These are phyloP conservation scores for Drosophila quadrilineata DNA, from an alignment of 1,140 invertebrate genomes.

Conservation along the genomic window DNA sequence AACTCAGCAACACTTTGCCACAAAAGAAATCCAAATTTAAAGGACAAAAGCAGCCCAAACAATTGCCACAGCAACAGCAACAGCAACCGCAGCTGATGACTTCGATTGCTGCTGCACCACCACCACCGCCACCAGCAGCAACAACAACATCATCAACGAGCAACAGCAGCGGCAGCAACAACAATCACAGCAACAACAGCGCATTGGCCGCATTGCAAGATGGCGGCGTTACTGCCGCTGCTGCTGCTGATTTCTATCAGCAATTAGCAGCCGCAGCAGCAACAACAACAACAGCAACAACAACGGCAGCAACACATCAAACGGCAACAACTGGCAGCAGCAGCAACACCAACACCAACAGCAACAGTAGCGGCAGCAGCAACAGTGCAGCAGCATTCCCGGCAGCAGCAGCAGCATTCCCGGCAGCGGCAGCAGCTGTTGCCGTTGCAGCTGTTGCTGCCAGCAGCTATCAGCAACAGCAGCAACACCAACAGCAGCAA, in stretches of 20 bases:
- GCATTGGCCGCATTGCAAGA: constrained; percentile 66
- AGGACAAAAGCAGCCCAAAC: constrained; percentile 77
- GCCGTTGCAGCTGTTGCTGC: constrained; percentile 56
- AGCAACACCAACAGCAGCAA: constrained; percentile 59
- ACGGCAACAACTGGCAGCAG: too few relatives aligned
- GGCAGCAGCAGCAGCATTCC: constrained; percentile 47
- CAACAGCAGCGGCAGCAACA: constrained; percentile 28
- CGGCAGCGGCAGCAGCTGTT: constrained; percentile 62
- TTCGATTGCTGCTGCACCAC: constrained; percentile 61
- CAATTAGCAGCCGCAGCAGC: constrained; percentile 66
- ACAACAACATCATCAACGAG: constrained; percentile 31
- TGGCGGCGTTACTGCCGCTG: constrained; percentile 64
- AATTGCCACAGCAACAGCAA: constrained; percentile 52
- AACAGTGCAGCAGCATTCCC: constrained; percentile 9
- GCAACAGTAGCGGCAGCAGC: constrained; percentile 39
- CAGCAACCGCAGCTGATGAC: constrained; percentile 54
- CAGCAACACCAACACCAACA: constrained; percentile 13
- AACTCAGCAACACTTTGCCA: constrained; percentile 64
- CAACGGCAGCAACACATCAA: constrained; percentile 9
- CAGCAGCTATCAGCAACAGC: constrained; percentile 60
- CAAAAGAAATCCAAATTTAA: constrained; percentile 74
- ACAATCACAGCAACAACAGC: constrained; percentile 50
- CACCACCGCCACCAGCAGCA: constrained; percentile 32
- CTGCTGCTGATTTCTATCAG: constrained; percentile 64
- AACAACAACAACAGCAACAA: constrained; percentile 21